Evolutionary conservation across 2,113 vertebrate genomes (phyloP).

Genomic region (Onychorhynchus coronatus): DNA sequence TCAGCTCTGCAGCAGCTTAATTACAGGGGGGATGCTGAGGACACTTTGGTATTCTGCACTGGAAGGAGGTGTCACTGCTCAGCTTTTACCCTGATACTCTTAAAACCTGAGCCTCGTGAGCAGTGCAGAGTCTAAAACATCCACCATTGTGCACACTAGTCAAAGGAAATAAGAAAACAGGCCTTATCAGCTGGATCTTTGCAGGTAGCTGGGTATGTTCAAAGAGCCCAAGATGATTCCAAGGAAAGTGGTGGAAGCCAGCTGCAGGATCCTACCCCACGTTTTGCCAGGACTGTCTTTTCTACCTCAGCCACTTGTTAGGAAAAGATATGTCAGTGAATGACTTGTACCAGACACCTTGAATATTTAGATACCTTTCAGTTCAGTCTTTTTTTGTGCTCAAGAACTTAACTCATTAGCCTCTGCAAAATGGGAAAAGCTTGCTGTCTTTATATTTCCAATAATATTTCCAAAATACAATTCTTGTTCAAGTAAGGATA

Average conservation of each 20-base stretch:
- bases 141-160: not conserved
- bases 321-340: not conserved
- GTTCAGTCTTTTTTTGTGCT: not conserved
- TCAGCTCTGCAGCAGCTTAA: not conserved
- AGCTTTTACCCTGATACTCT: not conserved
- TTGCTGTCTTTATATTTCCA: not conserved
- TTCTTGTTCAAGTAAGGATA: not conserved
- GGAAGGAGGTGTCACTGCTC: not conserved
- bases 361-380: not conserved
- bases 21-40: not conserved
- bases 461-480: not conserved
- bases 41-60: not conserved
- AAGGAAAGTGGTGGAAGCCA: not conserved
- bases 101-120: not conserved
- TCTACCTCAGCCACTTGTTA: not conserved
- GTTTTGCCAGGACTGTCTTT: not conserved
- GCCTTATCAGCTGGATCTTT: not conserved
- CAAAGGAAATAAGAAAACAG: not conserved
- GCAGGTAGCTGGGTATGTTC: fast-evolving
- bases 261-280: not conserved
- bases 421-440: not conserved
- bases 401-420: not conserved
- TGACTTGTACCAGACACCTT: not conserved
- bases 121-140: not conserved
- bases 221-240: not conserved